phyloP scores from a whole-genome alignment of 1,140 invertebrate species.

The Venustaconcha ellipsiformis region DNA sequence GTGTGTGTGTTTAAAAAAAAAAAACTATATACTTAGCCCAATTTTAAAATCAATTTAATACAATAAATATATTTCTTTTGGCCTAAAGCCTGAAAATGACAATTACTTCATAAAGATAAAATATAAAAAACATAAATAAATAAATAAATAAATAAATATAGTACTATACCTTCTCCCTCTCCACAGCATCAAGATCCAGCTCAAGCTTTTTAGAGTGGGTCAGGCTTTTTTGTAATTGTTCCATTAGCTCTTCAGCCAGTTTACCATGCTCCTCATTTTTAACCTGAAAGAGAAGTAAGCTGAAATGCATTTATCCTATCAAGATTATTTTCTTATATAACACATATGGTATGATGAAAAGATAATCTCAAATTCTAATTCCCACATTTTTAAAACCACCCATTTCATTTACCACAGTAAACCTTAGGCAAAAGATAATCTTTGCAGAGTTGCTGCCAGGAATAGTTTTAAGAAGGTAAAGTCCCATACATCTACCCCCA shows the following conservation, averaged over 20 bases:
- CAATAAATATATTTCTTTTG: too few relatives aligned
- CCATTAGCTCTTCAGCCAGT: conserved; percentile 44
- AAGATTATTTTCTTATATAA: not conserved
- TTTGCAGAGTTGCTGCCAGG: too few relatives aligned
- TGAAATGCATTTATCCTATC: not conserved
- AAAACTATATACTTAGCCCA: too few relatives aligned
- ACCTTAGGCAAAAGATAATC: too few relatives aligned
- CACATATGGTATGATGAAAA: too few relatives aligned
- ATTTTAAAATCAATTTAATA: too few relatives aligned
- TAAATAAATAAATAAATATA: not conserved
- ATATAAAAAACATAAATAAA: not conserved
- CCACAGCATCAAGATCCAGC: conserved; percentile 50
- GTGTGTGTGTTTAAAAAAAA: too few relatives aligned
- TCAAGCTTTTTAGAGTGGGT: conserved; percentile 48
- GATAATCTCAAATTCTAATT: too few relatives aligned
- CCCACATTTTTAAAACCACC: too few relatives aligned
- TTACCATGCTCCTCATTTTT: conserved; percentile 45
- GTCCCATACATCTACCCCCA: too few relatives aligned
- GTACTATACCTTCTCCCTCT: conserved; percentile 54
- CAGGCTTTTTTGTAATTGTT: conserved; percentile 33
- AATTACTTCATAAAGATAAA: conserved; percentile 2
- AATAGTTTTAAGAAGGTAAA: too few relatives aligned
- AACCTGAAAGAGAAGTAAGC: conserved; percentile 30
- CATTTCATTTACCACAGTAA: too few relatives aligned
- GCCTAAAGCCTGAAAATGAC: not conserved